Conservation (phyloP, 2,113 vertebrate species). For the Psilopsiagon aymara region DNA sequence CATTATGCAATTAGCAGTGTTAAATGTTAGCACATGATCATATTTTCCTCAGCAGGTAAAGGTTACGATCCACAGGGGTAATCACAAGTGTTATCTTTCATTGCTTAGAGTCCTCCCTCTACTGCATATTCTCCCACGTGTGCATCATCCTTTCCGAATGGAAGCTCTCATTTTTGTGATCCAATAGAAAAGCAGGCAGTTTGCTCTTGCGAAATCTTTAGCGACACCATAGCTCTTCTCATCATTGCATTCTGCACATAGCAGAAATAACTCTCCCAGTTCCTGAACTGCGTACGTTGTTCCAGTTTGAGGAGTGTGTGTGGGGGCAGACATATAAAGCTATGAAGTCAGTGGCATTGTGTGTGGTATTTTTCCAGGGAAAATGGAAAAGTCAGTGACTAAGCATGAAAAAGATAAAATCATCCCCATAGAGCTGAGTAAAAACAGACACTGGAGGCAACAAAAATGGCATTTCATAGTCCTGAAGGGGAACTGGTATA, state of each 20-base stretch:
- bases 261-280: background rate
- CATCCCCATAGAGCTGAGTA: fast-evolving
- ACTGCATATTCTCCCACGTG: fast-evolving
- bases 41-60: background rate
- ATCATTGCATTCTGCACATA: background rate
- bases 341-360: background rate
- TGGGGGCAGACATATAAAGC: background rate
- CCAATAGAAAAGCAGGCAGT: fast-evolving
- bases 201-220: background rate
- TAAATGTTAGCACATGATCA: background rate
- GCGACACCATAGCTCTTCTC: background rate
- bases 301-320: background rate
- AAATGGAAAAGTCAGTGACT: background rate
- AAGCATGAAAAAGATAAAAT: background rate
- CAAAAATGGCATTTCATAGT: background rate
- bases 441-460: background rate
- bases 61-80: background rate
- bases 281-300: background rate
- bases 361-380: background rate
- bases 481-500: background rate
- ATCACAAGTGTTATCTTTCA: background rate
- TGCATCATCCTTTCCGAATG: fast-evolving
- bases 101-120: background rate
- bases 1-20: background rate
- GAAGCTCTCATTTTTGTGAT: fast-evolving